Evolutionary conservation across 2,888 invertebrate species (phyloP), one percentile per base, ranked within the genome.

Genomic region (Chymomyza caudatula): DNA sequence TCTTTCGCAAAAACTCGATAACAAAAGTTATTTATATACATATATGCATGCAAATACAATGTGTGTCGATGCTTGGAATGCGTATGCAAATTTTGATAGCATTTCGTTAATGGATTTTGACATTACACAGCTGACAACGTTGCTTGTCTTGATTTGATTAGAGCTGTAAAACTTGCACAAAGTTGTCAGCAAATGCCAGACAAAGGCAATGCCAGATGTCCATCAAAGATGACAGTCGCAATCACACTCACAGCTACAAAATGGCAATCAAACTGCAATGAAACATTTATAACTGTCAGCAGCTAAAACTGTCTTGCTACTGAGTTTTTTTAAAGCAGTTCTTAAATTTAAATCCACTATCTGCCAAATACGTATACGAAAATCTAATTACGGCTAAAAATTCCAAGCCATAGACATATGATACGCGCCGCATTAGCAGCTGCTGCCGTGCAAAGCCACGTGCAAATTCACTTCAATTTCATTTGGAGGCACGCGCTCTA

Each of bases 1-100:
- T 37, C 8, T 11, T 3, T 11, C 5, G 2, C 11, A 37, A 11
- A 37, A 37, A 37, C 29, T 3, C 2, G 11, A 37, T 11, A 37
- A 37, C 11, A 11, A 37, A 37, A 13, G 29, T 11, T 37, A 37
- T 37, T 2, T 11, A 37, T 37, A 11, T 2, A 37, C 29, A 37
- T 8, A 37, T 37, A 11, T 37, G 11, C 29, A 11, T 37, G 11
- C n/a, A n/a, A n/a, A n/a, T 37, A 37, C 11, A 11, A 37, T 37
- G 11, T 37, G 11, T 37, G 29, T 37, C 29, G 29, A 37, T 37
- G 29, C 2, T 37, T 11, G 29, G 29, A 37, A 37, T 37, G 64
- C 67, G 63, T 59, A 70, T 76, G 70, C 70, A 73, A 76, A 81
- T 76, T 64, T 68, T 65, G 67, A 67, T 64, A 64, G 47, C 55